phyloP scores from a whole-genome alignment of 2,797 vertebrate genomes.

The Sebastes hubbsi region DNA sequence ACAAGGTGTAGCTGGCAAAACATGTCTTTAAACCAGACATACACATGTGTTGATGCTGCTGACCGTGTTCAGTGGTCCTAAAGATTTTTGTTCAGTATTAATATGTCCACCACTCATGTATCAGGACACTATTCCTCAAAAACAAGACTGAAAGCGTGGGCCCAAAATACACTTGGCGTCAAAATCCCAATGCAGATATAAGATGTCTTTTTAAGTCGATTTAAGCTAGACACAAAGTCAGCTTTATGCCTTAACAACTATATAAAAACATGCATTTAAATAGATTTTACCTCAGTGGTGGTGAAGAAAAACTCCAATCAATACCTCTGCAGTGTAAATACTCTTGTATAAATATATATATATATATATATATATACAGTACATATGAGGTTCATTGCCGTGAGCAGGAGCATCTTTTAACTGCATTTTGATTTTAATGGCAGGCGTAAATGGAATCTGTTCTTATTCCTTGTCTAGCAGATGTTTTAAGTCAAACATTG shows the following conservation, averaged over 20 bases:
- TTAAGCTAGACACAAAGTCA: conserved; percentile 18
- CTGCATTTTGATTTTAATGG: conserved; percentile 54
- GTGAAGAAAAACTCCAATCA: conserved; percentile 31
- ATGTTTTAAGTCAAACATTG: not conserved
- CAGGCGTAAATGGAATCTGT: conserved; percentile 28
- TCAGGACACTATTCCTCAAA: conserved; percentile 4
- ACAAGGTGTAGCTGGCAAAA: conserved; percentile 31
- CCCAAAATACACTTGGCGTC: conserved; percentile 30
- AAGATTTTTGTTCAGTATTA: conserved; percentile 70
- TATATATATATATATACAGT: conserved; percentile 23
- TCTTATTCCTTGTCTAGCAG: not conserved
- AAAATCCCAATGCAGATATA: conserved; percentile 52
- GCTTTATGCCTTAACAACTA: conserved; percentile 56
- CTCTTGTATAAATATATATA: conserved; percentile 40
- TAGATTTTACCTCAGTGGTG: conserved; percentile 51
- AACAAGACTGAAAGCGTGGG: conserved; percentile 8
- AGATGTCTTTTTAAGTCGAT: conserved; percentile 46
- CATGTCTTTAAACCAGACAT: conserved; percentile 30
- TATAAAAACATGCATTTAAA: conserved; percentile 40
- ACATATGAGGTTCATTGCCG: conserved; percentile 7
- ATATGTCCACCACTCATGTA: conserved; percentile 28
- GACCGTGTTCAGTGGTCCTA: conserved; percentile 37
- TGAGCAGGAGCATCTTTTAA: conserved; percentile 43
- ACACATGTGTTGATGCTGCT: conserved; percentile 59
- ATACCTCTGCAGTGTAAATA: conserved; percentile 60